Conservation (phyloP, 1,140 invertebrate genomes). For the Mya arenaria region DNA sequence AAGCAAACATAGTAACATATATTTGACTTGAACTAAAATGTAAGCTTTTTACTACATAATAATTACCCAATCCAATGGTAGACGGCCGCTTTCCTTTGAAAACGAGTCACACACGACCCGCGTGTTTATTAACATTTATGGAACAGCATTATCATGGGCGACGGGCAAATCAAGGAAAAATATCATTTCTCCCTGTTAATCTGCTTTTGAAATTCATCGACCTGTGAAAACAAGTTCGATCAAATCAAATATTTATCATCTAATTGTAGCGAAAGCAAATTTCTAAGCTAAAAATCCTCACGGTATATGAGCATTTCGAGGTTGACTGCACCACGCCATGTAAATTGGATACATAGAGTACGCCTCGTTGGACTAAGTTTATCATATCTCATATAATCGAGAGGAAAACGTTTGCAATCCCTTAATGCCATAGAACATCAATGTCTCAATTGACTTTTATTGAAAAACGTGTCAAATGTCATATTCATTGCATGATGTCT, state of each 20-base stretch:
- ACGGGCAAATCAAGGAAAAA: slow-evolving; percentile 20
- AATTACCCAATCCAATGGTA: too few species aligned
- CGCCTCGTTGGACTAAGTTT: slow-evolving; percentile 5
- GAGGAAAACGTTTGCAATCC: too few species aligned
- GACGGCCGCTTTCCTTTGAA: too few species aligned
- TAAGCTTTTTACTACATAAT: too few species aligned
- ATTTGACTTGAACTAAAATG: too few species aligned
- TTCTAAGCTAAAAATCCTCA: slow-evolving; percentile 8
- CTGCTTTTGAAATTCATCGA: slow-evolving; percentile 8
- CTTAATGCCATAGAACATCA: too few species aligned
- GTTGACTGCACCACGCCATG: background rate
- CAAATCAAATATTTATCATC: slow-evolving; percentile 54
- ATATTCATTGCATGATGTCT: too few species aligned
- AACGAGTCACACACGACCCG: too few species aligned
- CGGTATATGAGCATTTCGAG: background rate
- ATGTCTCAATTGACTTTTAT: too few species aligned
- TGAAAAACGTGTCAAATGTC: too few species aligned
- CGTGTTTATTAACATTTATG: too few species aligned
- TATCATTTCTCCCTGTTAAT: slow-evolving; percentile 34
- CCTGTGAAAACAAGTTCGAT: slow-evolving; percentile 35
- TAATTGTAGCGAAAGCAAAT: slow-evolving; percentile 18
- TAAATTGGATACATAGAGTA: slow-evolving; percentile 34
- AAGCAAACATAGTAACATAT: too few species aligned
- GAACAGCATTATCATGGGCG: background rate
- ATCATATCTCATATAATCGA: slow-evolving; percentile 22